These are phyloP conservation scores for Diplazon laetatorius DNA, from an alignment of 2,888 invertebrate genomes.

Conservation along the genomic window DNA sequence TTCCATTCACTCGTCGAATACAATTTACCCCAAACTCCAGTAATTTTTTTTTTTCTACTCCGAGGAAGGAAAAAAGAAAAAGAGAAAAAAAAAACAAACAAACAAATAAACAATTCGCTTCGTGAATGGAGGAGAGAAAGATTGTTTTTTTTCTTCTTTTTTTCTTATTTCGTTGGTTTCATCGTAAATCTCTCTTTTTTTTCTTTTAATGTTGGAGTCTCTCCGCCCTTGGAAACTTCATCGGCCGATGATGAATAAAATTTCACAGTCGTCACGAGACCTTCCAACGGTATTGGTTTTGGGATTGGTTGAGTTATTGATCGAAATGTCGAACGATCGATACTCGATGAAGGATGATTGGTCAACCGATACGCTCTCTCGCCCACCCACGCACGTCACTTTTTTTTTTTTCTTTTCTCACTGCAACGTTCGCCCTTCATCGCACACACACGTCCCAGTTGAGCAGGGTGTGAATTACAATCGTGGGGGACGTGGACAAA, in stretches of 20 bases:
- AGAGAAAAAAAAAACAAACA: too few species aligned
- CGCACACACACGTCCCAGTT: background rate
- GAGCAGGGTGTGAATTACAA: conserved; percentile 9
- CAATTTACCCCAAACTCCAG: too few species aligned
- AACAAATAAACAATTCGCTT: too few species aligned
- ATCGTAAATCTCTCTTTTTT: background rate
- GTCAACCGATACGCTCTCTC: background rate
- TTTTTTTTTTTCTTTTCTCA: background rate
- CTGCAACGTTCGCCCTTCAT: background rate
- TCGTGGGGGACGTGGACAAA: background rate
- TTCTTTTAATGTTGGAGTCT: too few species aligned
- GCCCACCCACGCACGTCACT: background rate
- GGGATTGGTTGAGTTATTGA: too few species aligned
- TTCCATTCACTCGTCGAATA: too few species aligned
- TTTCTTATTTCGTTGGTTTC: too few species aligned
- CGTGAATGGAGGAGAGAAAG: too few species aligned
- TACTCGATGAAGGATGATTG: background rate
- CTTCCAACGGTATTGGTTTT: background rate
- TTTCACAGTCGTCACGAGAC: background rate
- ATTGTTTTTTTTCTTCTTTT: too few species aligned
- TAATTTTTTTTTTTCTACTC: too few species aligned
- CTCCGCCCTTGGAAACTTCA: background rate
- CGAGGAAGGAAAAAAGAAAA: too few species aligned
- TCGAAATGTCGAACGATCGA: too few species aligned
- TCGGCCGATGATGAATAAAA: background rate